Evolutionary conservation across 2,113 vertebrate genomes (phyloP), one percentile per base, ranked within the genome.

Genomic region (Megaptera novaeangliae): DNA sequence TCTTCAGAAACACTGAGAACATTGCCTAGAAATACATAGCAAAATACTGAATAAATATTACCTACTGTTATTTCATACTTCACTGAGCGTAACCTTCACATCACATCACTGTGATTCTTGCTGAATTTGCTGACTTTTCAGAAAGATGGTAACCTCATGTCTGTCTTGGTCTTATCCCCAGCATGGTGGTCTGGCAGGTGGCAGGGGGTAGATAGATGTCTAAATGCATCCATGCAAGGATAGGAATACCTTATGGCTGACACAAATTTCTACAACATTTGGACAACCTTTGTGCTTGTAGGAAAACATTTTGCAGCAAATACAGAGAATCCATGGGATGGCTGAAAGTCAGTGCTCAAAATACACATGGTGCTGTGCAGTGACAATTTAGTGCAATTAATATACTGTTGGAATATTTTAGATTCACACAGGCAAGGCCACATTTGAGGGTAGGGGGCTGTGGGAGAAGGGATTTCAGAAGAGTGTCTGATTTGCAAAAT

Each of bases 261-360:
- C 97, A 98, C 94, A 97, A 98, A 98, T 98, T 97, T 97, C 96
- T 97, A 71, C 85, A 97, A 95, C 83, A 69, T 98, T 98, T 97
- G 98, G 97, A 97, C 95, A 83, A 57, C 6, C 55, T 57, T 21
- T 23, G 75, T 29, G 20, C 46, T 61, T 27, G 8, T 5, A 78
- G 49, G 44, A 74, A 87, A 94, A 46, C 29, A 23, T 61, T 34
- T 36, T 96, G 87, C 49, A 41, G 44, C 17, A 72, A 72, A 55
- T 14, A 63, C 63, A 87, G 36, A 86, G 63, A 83, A 36, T 63
- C 27, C 9, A 1, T 10, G 31, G 5, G 29, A 29, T 55, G 57
- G 34, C 10, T 80, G 6, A 23, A 81, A 88, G 78, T 23, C 11
- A 15, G 17, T 9, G 1, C 41, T 88, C 91, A 31, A 46, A 66